Evolutionary conservation across 2,113 vertebrate genomes (phyloP).

Genomic region (Calonectris borealis): DNA sequence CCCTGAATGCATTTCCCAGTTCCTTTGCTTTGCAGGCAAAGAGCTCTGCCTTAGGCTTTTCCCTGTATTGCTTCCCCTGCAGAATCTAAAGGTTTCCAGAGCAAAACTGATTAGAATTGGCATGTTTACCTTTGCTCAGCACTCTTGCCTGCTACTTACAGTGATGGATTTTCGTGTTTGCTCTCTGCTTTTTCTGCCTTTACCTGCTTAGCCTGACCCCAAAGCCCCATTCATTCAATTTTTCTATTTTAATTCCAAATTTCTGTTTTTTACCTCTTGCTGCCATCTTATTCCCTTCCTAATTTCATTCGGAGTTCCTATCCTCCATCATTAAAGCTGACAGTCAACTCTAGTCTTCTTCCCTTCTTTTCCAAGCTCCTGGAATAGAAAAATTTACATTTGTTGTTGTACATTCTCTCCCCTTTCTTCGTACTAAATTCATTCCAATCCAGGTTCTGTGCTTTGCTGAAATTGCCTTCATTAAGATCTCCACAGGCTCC

Average conservation of each 20-base stretch:
- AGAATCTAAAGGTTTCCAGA: background rate
- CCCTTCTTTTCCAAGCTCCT: background rate
- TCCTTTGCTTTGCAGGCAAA: background rate
- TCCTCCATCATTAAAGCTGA: background rate
- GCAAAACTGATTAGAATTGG: background rate
- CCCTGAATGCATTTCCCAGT: background rate
- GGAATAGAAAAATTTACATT: background rate
- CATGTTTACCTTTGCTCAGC: background rate
- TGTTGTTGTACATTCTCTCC: background rate
- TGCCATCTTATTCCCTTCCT: background rate
- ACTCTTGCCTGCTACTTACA: background rate
- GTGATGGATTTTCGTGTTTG: background rate
- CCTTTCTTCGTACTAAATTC: background rate
- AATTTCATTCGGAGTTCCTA: background rate
- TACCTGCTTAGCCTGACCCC: background rate
- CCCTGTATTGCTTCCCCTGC: background rate
- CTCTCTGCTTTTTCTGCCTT: background rate
- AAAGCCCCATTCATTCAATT: background rate
- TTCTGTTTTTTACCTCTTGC: background rate
- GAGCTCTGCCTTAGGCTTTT: background rate
- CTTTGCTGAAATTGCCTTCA: background rate
- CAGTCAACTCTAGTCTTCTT: background rate
- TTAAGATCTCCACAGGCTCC: background rate
- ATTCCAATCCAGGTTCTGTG: background rate
- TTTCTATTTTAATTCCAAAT: background rate